Percentiles rank a stretch among this genome's conserved stretches.
These are phyloP conservation scores for Colletes gigas DNA, from an alignment of 1,140 invertebrate species.

Conservation along the genomic window DNA sequence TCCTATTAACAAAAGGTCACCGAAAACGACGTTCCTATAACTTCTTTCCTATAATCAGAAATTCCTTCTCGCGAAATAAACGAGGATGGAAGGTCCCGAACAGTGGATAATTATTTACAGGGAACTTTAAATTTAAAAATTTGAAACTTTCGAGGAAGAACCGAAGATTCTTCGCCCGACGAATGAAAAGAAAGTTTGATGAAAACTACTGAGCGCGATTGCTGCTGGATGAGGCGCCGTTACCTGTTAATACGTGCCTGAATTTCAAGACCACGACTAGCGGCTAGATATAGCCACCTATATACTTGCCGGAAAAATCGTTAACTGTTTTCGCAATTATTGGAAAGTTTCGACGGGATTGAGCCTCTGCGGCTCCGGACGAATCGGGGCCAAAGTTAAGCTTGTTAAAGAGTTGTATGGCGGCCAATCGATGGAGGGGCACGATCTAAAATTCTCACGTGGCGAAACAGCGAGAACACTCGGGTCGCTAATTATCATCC, in stretches of 20 bases:
- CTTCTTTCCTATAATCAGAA: too few relatives aligned
- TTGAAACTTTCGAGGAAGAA: too few relatives aligned
- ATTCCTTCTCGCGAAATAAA: too few relatives aligned
- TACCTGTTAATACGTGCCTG: constrained; percentile 33
- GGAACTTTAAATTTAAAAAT: too few relatives aligned
- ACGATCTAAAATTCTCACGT: constrained; percentile 58
- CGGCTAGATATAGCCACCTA: constrained; percentile 1
- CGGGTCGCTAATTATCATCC: constrained; percentile 33
- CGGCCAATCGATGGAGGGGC: constrained; percentile 58
- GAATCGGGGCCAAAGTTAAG: constrained; percentile 64
- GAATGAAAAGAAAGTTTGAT: not conserved
- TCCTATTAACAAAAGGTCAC: too few relatives aligned
- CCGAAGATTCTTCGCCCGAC: not conserved
- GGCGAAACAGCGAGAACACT: constrained; percentile 35
- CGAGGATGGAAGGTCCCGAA: too few relatives aligned
- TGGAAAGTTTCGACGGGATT: constrained; percentile 67
- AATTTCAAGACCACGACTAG: constrained; percentile 14
- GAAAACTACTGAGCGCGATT: not conserved
- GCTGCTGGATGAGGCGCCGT: constrained; percentile 23
- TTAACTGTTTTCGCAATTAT: constrained; percentile 69
- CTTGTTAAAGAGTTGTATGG: constrained; percentile 67
- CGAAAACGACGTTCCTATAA: too few relatives aligned
- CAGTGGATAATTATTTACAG: too few relatives aligned
- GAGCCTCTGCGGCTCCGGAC: constrained; percentile 29
- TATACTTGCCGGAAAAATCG: constrained; percentile 59